Base-by-base conservation (phyloP, 2,888 invertebrate genomes). In the Megaustenia siamemsis region DNA sequence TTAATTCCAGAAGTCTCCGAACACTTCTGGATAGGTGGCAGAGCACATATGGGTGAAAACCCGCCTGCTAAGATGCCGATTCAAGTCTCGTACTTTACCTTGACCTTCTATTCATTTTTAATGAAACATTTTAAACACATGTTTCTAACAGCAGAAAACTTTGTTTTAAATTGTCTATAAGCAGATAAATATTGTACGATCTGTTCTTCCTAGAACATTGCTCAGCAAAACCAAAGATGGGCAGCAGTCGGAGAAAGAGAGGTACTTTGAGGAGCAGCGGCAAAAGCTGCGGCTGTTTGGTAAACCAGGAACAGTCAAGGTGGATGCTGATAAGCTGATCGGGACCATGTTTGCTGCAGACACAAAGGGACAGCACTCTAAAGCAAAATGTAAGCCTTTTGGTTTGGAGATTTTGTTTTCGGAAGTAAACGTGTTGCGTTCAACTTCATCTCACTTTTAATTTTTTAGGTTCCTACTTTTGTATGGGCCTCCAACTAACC, bases 321-420 rank as follows among this genome's bases (percentile, higher is more conserved):
- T 82, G 84, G 92, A 93, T 84, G 90, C 92, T 21, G 91, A 91
- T 82, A 90, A 89, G 40, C 87, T 93, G 63, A 91, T 93, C 38
- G 91, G 92, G 60, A 91, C 91, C 32, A 91, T 93, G 88, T 92
- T 93, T 88, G 90, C 91, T 28, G 56, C 80, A 32, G 88, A 88
- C 76, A 84, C 88, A 24, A 89, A 90, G 32, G 87, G 86, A 78
- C 87, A 88, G 10, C 88, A 87, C 86, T 87, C 87, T 2, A 89
- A 87, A 85, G 71, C 77, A 18, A 86, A 60, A 49, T 66, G 80
- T 43, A 69, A 78, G 45, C 32, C 35, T 8, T 63, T 45, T n/a
- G 5, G 38, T 40, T 69, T 35, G 66, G 35, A 5, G 24, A 32
- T 38, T 32, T 69, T n/a, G n/a, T 5, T 56, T 10, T 56, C 56